A percentile compares a stretch with the other conserved stretches of the same genome.
Evolutionary conservation across 2,797 vertebrate genomes (phyloP).

Genomic region (Cossypha dichroa): DNA sequence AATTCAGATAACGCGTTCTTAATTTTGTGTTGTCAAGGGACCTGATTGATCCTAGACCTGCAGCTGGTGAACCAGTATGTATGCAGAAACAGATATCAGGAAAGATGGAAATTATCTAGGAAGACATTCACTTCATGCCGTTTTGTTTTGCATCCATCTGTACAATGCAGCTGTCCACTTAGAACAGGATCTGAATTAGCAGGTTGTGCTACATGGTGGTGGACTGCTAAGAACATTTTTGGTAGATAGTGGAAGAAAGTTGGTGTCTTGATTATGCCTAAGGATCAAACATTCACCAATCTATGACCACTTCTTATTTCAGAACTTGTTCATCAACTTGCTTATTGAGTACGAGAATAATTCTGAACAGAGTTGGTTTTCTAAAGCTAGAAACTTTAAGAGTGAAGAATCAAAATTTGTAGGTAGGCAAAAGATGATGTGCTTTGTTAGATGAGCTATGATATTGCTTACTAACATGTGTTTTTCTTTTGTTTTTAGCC

Average conservation of each 20-base stretch:
- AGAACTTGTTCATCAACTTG: neutral
- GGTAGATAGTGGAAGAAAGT: neutral
- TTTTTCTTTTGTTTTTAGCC: slow-evolving; percentile 77
- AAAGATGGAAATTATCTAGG: neutral
- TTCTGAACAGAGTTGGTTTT: neutral
- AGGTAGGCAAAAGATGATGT: neutral
- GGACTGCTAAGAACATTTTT: neutral
- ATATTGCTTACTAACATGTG: neutral
- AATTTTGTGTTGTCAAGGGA: neutral
- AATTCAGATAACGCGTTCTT: neutral
- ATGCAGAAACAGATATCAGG: neutral
- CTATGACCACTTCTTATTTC: neutral
- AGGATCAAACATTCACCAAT: neutral
- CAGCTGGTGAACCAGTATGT: neutral
- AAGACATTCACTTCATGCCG: neutral
- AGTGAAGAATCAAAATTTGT: neutral
- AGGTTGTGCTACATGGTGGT: neutral
- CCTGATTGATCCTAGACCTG: neutral
- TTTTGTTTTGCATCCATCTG: neutral
- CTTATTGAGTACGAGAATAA: neutral
- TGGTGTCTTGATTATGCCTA: neutral
- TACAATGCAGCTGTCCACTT: neutral
- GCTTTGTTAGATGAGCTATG: neutral
- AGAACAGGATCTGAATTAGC: neutral
- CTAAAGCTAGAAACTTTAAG: neutral